Evolutionary conservation across 2,888 invertebrate genomes (phyloP).

Genomic region (Heteropelma amictum): DNA sequence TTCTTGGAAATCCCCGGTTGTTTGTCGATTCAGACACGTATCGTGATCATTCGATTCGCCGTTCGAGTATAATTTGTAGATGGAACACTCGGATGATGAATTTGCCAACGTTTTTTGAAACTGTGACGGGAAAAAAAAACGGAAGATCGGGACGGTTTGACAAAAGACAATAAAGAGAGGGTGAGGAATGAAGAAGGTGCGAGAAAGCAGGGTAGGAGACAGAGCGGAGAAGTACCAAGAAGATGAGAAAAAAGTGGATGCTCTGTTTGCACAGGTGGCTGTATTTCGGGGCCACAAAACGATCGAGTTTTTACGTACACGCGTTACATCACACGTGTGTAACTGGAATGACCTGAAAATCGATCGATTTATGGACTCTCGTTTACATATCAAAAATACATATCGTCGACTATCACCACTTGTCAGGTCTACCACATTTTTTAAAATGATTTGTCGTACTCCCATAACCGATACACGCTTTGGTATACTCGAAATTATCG

Average conservation of each 20-base stretch:
- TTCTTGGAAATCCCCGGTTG: constrained; percentile 31
- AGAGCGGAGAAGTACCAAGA: constrained; percentile 1
- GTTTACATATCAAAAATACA: constrained; percentile 25
- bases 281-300: constrained; percentile 13
- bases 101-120: no score
- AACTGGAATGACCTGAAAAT: constrained; percentile 24
- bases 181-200: constrained; percentile 2
- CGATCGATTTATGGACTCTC: constrained; percentile 51
- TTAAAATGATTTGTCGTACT: constrained; percentile 39
- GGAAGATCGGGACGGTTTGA: constrained; percentile 10
- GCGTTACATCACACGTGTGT: constrained; percentile 23
- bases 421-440: constrained; percentile 23
- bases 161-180: background rate
- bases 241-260: constrained; percentile 10
- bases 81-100: no score
- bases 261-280: constrained; percentile 47
- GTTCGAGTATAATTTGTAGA: no score
- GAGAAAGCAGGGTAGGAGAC: background rate
- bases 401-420: constrained; percentile 49
- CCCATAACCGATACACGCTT: background rate
- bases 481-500: background rate
- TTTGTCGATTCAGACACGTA: background rate
- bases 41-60: background rate
- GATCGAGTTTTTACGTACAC: constrained; percentile 25
- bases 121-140: no score